Conservation (phyloP, 1,140 invertebrate genomes). For the Macrobrachium rosenbergii region DNA sequence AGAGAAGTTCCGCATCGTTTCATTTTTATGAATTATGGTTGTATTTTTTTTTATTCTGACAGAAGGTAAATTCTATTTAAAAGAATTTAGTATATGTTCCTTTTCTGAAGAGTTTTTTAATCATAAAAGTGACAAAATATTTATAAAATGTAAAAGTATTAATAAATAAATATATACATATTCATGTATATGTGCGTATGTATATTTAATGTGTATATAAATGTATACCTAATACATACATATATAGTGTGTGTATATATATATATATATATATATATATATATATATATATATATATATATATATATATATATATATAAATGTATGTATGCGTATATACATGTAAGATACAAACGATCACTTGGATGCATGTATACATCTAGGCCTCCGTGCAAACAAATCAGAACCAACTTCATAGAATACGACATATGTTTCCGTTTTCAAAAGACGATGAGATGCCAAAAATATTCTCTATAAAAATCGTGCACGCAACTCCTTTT, state of each 20-base stretch:
- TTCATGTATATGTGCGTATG: neutral
- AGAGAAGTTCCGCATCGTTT: no score
- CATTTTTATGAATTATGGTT: no score
- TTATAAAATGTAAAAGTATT: no score
- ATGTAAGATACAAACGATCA: no score
- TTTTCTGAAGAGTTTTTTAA: neutral
- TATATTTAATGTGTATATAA: constrained; percentile 6
- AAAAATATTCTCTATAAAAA: no score
- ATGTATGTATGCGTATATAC: constrained; percentile 39
- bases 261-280: constrained; percentile 25
- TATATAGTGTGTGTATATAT: neutral
- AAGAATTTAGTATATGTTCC: no score
- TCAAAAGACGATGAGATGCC: no score
- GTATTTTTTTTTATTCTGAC: no score
- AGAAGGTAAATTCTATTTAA: no score
- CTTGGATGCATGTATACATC: neutral
- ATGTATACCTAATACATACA: neutral
- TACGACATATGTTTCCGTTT: no score
- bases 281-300: neutral
- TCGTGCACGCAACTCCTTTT: no score
- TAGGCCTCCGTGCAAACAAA: neutral
- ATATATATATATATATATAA: constrained; percentile 1
- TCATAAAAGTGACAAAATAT: no score
- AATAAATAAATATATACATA: constrained; percentile 5
- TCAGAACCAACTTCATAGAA: neutral